These are phyloP conservation scores for Miniopterus natalensis DNA, from an alignment of 2,113 vertebrate species.

Conservation along the genomic window DNA sequence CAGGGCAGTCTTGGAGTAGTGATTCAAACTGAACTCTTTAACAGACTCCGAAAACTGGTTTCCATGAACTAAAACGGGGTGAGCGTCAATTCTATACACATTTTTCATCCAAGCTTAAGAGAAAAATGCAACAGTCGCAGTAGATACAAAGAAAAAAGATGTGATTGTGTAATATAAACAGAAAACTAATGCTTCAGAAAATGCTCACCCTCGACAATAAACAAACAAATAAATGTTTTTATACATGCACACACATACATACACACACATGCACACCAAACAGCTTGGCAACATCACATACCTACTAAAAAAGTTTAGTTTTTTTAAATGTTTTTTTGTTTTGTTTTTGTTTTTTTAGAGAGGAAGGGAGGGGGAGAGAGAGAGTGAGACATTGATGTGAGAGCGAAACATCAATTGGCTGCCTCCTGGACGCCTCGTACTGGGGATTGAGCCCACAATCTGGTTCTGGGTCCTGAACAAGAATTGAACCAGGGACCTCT, in stretches of 20 bases:
- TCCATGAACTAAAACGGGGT: not conserved
- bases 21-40: conserved; percentile 24
- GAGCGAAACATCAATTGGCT: not conserved
- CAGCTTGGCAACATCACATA: not conserved
- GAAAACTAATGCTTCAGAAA: not conserved
- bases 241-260: not conserved
- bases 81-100: not conserved
- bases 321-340: not conserved
- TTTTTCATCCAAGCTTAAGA: not conserved
- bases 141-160: conserved; percentile 39
- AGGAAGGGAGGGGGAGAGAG: not conserved
- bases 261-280: not conserved
- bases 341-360: not conserved
- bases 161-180: not conserved
- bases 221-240: not conserved
- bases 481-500: not conserved
- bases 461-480: not conserved
- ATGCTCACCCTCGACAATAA: not conserved
- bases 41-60: conserved; percentile 15
- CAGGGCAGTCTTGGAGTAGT: not conserved
- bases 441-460: not conserved
- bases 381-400: too few relatives aligned
- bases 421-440: not conserved
- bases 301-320: not conserved
- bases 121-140: not conserved